These are phyloP conservation scores for Drosophila melanosoma DNA, from an alignment of 2,888 invertebrate species.

Conservation along the genomic window DNA sequence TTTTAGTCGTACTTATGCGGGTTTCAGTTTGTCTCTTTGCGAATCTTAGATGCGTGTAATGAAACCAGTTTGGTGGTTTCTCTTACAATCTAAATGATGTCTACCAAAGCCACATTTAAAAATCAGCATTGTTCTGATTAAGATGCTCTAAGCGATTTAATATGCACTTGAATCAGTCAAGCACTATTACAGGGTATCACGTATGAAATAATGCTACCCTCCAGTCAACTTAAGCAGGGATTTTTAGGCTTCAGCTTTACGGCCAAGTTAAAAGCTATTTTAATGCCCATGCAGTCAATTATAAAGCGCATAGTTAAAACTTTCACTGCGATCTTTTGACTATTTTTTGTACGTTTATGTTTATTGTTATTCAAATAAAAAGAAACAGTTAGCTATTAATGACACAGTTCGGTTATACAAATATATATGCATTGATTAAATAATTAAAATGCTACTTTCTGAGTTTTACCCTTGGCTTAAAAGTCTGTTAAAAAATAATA, in stretches of 20 bases:
- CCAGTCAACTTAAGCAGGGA: conserved; percentile 20
- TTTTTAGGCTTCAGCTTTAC: conserved; percentile 24
- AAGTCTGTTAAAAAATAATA: background rate
- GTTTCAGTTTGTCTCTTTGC: conserved; percentile 42
- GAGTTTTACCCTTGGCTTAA: conserved; percentile 2
- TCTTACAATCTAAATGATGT: conserved; percentile 30
- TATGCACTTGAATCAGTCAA: background rate
- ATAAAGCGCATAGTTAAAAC: conserved; percentile 59
- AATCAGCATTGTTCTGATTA: conserved; percentile 19
- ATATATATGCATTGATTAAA: conserved; percentile 28
- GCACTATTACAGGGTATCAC: conserved; percentile 26
- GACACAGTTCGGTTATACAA: conserved; percentile 44
- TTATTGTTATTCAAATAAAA: conserved; percentile 65
- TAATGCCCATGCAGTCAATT: conserved; percentile 55
- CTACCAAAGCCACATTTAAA: conserved; percentile 14
- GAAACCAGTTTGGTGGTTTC: conserved; percentile 65
- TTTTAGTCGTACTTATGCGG: conserved; percentile 27
- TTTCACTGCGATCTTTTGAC: conserved; percentile 59
- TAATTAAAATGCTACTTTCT: conserved; percentile 49
- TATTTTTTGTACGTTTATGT: conserved; percentile 51
- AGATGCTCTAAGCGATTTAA: conserved; percentile 21
- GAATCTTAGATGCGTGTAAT: conserved; percentile 35
- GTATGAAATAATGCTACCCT: conserved; percentile 1
- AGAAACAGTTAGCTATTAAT: conserved; percentile 58
- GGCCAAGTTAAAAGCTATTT: conserved; percentile 33